Conservation (phyloP, 2,888 invertebrate species). For the Rhorus exstirpatorius region DNA sequence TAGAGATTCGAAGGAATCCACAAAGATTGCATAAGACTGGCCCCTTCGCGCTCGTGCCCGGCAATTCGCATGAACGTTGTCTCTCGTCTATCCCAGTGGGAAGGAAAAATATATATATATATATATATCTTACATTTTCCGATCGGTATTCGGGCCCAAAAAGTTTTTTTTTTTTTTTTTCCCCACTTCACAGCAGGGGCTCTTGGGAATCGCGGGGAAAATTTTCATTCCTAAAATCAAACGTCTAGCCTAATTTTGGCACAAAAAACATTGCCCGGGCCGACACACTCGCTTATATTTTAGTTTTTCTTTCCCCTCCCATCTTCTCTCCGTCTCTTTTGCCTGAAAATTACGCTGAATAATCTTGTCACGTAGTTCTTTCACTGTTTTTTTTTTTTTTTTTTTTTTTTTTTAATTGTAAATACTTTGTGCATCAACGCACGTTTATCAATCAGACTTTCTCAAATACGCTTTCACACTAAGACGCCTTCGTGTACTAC, state of each 20-base stretch:
- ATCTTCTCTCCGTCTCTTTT: conserved; percentile 63
- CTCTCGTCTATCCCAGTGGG: conserved; percentile 11
- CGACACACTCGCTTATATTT: conserved; percentile 84
- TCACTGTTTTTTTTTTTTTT: conserved; percentile 21
- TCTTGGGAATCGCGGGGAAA: conserved; percentile 41
- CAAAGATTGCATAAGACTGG: conserved; percentile 85
- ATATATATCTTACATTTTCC: too few relatives aligned
- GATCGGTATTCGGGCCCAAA: too few relatives aligned
- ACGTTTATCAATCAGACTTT: conserved; percentile 59
- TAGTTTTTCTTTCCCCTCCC: conserved; percentile 68
- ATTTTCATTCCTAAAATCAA: conserved; percentile 67
- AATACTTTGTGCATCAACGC: conserved; percentile 1
- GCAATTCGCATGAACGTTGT: conserved; percentile 80
- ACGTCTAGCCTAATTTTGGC: conserved; percentile 84
- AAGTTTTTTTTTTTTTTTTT: conserved; percentile 8
- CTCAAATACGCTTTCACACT: conserved; percentile 68
- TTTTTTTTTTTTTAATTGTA: conserved; percentile 22
- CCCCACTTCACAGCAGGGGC: too few relatives aligned
- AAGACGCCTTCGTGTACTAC: conserved; percentile 64
- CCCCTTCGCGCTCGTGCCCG: conserved; percentile 86
- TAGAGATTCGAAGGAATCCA: conserved; percentile 85
- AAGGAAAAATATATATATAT: too few relatives aligned
- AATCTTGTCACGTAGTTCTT: conserved; percentile 30
- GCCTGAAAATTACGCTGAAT: conserved; percentile 55
- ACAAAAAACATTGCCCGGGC: conserved; percentile 82